Evolutionary conservation across 2,113 vertebrate genomes (phyloP), one percentile per base, ranked within the genome.

Genomic region (Verasper variegatus): DNA sequence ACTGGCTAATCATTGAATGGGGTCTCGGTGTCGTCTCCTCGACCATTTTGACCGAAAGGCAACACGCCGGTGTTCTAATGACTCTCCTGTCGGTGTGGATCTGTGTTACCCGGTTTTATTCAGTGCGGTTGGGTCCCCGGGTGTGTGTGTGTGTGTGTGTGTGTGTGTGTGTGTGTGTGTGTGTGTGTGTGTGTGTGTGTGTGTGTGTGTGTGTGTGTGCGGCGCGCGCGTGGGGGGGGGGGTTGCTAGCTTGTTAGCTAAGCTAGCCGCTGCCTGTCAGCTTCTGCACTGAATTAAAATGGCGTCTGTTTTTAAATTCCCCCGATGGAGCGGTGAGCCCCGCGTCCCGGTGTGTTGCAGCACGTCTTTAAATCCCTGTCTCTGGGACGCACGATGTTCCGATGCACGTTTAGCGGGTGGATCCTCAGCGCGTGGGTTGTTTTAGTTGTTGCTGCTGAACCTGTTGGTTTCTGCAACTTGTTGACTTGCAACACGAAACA

Each of bases 261-360:
- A 58, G 70, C 74, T 62, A 51, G 70, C 60, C 4, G 71, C 59
- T 58, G 31, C 21, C 52, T 59, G 23, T 20, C 40, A 7, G 66
- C 14, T 51, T 31, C 31, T 31, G 31, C 31, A 31, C 31, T 47
- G 54, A 81, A 86, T 56, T 88, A 93, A 93, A 91, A 93, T 93
- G 92, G 92, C 92, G 92, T 88, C 89, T 75, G 71, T 76, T 82
- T 42, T 80, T 68, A 68, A 68, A 74, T 69, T 45, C 18, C 17
- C 40, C 60, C 18, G 26, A 42, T 45, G 40, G 47, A 56, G 51
- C 11, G 35, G 12, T 2, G 10, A 59, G 45, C 27, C 61, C 23
- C 6, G 20, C 14, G 1, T 45, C 63, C 3, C 23, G 1, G 9
- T 18, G 17, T 0, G 20, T 0, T 10, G 6, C 20, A 1, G 51